These are phyloP conservation scores for Rhodeus uyekii DNA, from an alignment of 2,797 vertebrate genomes.

Conservation along the genomic window DNA sequence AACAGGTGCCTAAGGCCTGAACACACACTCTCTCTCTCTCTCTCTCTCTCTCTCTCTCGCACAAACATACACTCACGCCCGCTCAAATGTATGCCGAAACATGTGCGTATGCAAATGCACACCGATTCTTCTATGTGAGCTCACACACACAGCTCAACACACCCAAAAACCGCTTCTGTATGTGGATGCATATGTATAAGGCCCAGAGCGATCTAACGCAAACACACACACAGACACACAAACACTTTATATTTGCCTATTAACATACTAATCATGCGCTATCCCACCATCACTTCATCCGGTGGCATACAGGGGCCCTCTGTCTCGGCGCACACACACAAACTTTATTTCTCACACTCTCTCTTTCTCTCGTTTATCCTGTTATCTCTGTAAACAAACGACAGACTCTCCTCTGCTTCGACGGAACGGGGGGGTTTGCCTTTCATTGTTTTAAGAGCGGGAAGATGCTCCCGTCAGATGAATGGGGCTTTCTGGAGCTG, in stretches of 20 bases:
- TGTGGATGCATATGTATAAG: constrained; percentile 43
- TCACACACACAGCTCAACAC: constrained; percentile 4
- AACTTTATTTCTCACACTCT: constrained; percentile 53
- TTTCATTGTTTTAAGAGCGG: constrained; percentile 62
- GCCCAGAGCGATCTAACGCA: constrained; percentile 19
- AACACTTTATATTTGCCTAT: constrained; percentile 53
- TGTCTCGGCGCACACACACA: constrained; percentile 39
- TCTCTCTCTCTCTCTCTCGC: no score
- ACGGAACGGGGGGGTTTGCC: constrained; percentile 59
- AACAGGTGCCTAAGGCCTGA: constrained; percentile 40
- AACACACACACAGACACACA: constrained; percentile 56
- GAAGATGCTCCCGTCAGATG: constrained; percentile 72
- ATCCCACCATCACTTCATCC: constrained; percentile 48
- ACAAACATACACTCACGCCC: not conserved
- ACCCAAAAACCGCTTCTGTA: constrained; percentile 31
- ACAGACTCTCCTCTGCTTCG: constrained; percentile 55
- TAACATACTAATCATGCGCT: constrained; percentile 42
- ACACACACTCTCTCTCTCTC: no score
- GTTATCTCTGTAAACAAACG: constrained; percentile 73
- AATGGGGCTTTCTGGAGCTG: constrained; percentile 73
- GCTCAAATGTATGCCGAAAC: constrained; percentile 29
- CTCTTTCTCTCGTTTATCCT: constrained; percentile 68
- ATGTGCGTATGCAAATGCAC: constrained; percentile 20
- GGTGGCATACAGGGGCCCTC: constrained; percentile 29
- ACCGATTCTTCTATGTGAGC: constrained; percentile 13